Evolutionary conservation across 2,888 invertebrate genomes (phyloP), one percentile per base, ranked within the genome.

Genomic region (Agrilus biguttatus): DNA sequence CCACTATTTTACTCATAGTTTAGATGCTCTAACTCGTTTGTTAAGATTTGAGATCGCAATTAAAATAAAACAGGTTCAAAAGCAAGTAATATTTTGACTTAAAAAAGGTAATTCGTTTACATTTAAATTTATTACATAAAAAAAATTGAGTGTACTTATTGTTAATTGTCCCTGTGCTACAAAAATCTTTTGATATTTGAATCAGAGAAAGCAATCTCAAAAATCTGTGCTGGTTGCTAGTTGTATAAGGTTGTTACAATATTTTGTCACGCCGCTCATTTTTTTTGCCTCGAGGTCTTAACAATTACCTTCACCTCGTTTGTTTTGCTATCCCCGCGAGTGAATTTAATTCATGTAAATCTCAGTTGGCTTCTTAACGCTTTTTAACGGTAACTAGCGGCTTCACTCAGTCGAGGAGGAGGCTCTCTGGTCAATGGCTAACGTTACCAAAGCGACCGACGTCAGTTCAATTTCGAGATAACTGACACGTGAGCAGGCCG

Each of bases 401-500:
- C 37, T 43, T 42, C 47, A 47, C 45, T 46, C 47, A 43, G 43
- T 44, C 46, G 45, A 45, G 48, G 44, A 40, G 48, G 48, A 46
- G 47, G 51, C 28, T 28, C 28, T 28, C 49, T 49, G 49, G 50
- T 46, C 48, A 44, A 43, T 49, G 51, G 47, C 43, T 50, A 49
- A 49, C 46, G 45, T 48, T 51, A 51, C 51, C 53, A 52, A 53
- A 53, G 51, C 46, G 48, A 50, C 52, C 52, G 52, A 47, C 48
- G 50, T 48, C 50, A 49, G 48, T 47, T 48, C 51, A 50, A 53
- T 54, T 47, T 51, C 49, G 42, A 48, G 50, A 53, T 53, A 54
- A 53, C 50, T 51, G 53, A 53, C 54, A 51, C 49, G 49, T 50
- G 52, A 53, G 48, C 48, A 44, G 47, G 47, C 48, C 50, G 52